Evolutionary conservation across 1,140 invertebrate species (phyloP), one percentile per base, ranked within the genome.

Genomic region (Drosophila tsacasi): DNA sequence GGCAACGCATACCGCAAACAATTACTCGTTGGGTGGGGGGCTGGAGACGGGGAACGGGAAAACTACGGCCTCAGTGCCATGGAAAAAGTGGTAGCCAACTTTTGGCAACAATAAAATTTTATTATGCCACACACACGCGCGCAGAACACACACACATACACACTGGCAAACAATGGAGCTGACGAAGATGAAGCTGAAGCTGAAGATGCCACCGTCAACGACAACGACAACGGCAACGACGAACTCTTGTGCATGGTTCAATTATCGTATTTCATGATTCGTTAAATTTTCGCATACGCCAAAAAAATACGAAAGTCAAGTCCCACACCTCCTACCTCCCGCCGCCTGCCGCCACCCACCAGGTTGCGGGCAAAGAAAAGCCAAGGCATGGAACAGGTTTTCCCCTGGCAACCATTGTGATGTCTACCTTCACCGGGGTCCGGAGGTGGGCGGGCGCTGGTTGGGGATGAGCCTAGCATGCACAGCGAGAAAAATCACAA

Each of bases 181-280:
- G 77, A 80, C 61, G 72, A 46, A 72, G 81, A 67, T 72, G 81
- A 67, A 81, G 67, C 52, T 78, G 68, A 47, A 89, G 85, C 68
- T 71, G 68, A 74, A 85, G 82, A 85, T 72, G 84, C 74, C 65
- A 71, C 37, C 64, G 61, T 21, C 46, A 76, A 66, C 78, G 69
- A 42, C 46, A 76, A 68, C 77, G 59, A 21, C 55, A 63, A 59
- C 63, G 57, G 49, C 77, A 59, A 66, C 71, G 81, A 89, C 71
- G 78, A 89, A 89, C 78, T 91, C 86, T 90, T 89, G 86, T 90
- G 85, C 85, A 90, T 90, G 85, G 86, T 90, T 90, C 85, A 90
- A 90, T 90, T 90, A 90, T 90, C 86, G 85, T 90, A 91, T 90
- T 90, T 90, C 85, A 90, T 90, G 85, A 90, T 90, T 90, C 85